Conservation (phyloP, 2,113 vertebrate species). For the Antechinus stuartii region DNA sequence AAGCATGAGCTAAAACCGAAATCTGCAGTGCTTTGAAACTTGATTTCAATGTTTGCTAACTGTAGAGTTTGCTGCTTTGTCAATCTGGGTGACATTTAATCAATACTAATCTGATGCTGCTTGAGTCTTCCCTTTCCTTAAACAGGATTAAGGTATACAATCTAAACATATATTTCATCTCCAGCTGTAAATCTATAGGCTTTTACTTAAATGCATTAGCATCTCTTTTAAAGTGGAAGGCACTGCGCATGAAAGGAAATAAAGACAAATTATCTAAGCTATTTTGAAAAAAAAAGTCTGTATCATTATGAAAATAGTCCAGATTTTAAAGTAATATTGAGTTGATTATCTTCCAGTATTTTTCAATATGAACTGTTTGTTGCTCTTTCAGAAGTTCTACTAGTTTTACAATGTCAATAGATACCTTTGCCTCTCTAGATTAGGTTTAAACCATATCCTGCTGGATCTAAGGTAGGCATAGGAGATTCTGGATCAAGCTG, state of each 20-base stretch:
- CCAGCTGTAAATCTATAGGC: constrained; percentile 72
- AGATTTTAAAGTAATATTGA: constrained; percentile 41
- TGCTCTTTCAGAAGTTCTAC: neutral
- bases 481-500: neutral
- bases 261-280: constrained; percentile 67
- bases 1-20: constrained; percentile 77
- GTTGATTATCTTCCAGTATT: constrained; percentile 31
- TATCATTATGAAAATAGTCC: constrained; percentile 60
- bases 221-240: constrained; percentile 70
- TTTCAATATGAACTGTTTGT: constrained; percentile 27
- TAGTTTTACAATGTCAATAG: constrained; percentile 21
- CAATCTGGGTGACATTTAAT: constrained; percentile 83
- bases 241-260: constrained; percentile 78
- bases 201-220: constrained; percentile 78
- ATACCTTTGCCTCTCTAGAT: neutral
- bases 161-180: constrained; percentile 79
- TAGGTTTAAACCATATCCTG: neutral
- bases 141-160: constrained; percentile 80
- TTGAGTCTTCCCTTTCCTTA: constrained; percentile 78
- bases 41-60: constrained; percentile 78
- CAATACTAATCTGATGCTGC: constrained; percentile 83
- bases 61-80: constrained; percentile 74
- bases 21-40: constrained; percentile 78
- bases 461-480: neutral
- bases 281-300: constrained; percentile 62